Base-by-base conservation (phyloP, 2,113 vertebrate species). In the Toxotes chatareus region DNA sequence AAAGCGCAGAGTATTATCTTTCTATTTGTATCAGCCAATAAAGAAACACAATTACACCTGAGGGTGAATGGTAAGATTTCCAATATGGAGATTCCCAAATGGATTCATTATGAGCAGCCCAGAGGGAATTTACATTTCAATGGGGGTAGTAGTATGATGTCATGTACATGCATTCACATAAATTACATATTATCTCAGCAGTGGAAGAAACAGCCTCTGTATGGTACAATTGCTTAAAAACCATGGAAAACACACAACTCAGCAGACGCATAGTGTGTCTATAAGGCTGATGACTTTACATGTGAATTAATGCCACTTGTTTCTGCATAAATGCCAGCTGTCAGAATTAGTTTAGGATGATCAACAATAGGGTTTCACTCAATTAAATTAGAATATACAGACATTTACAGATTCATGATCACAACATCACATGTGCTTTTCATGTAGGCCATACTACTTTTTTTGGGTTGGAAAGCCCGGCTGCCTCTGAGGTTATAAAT, bases 71-170 rank as follows among this genome's bases (percentile, higher is more conserved):
- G 3, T 82, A 27, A 62, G 14, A 74, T 74, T 80, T 77, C 17
- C 63, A 85, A 78, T 76, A 76, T 80, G 66, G 59, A 86, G 78
- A 90, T 85, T 87, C 85, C 82, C 83, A 76, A 60, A 85, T 77
- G 85, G 66, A 73, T 83, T 92, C 67, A 85, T 90, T 92, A 88
- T 63, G 59, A 60, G 73, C 40, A 65, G 55, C 63, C 79, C 40
- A 49, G 36, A 72, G 80, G 80, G 67, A 76, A 90, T 93, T 89
- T 85, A 46, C 86, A 88, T 89, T 85, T 87, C 72, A 87, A 70
- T 83, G 38, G 61, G 61, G 14, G 31, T 16, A 66, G 32, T 46
- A 53, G 44, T 27, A 63, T 69, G 42, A 73, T 47, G 61, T 32
- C 64, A 61, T 80, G 67, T 72, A 84, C 62, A 80, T 34, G 62